A percentile compares a stretch with the other conserved stretches of the same genome.
These are phyloP conservation scores for Ciconia nigra DNA, from an alignment of 2,797 vertebrate genomes.

Conservation along the genomic window DNA sequence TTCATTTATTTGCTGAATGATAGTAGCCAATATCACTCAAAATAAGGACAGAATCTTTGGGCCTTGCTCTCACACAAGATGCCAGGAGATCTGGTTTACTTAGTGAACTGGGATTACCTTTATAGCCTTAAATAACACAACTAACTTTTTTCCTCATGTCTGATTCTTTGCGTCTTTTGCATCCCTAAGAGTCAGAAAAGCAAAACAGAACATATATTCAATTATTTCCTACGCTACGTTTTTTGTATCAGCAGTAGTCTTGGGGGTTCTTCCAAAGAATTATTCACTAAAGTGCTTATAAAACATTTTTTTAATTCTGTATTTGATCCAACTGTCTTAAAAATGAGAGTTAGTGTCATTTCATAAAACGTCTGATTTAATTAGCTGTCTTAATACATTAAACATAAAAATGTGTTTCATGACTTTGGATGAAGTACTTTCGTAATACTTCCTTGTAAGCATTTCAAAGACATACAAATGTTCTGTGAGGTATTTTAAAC, in stretches of 20 bases:
- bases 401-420: background rate
- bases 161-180: background rate
- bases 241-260: background rate
- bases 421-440: background rate
- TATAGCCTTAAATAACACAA: background rate
- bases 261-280: background rate
- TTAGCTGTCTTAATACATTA: background rate
- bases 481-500: background rate
- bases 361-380: background rate
- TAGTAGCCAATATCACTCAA: background rate
- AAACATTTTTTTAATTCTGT: background rate
- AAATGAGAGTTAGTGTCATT: background rate
- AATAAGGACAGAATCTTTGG: background rate
- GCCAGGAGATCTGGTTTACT: background rate
- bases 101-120: background rate
- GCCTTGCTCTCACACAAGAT: background rate
- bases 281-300: background rate
- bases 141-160: background rate
- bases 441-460: background rate
- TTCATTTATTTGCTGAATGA: background rate
- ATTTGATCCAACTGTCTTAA: background rate
- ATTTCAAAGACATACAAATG: background rate
- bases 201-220: background rate
- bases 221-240: background rate
- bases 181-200: background rate